These are phyloP conservation scores for Linurgus olivaceus DNA, from an alignment of 2,797 vertebrate genomes.

Conservation along the genomic window DNA sequence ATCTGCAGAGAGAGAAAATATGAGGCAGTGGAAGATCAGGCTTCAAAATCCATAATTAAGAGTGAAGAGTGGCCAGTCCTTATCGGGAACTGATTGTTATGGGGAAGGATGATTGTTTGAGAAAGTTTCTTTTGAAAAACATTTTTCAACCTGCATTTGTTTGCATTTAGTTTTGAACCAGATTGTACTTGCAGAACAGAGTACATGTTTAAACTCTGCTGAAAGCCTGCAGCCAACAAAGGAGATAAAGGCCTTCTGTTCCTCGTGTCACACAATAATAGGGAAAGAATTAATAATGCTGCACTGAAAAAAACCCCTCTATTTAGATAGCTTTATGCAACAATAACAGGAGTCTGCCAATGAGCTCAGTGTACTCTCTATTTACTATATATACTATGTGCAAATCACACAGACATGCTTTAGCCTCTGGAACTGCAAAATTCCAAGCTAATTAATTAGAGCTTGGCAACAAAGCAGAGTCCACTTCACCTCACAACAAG, in stretches of 20 bases:
- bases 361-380: neutral
- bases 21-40: neutral
- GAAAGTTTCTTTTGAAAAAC: neutral
- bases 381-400: neutral
- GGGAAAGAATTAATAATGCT: constrained; percentile 5
- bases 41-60: neutral
- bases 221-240: constrained; percentile 8
- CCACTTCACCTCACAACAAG: neutral
- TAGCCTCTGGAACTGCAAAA: constrained; percentile 1
- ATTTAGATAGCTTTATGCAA: constrained; percentile 11
- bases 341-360: neutral
- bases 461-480: neutral
- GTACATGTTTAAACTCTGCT: neutral
- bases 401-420: neutral
- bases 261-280: neutral
- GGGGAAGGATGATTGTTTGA: neutral
- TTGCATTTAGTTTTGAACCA: neutral
- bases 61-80: neutral
- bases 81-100: neutral
- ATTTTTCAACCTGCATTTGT: neutral
- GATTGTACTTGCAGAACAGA: neutral
- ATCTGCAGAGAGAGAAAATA: neutral
- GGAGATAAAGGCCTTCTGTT: constrained; percentile 29
- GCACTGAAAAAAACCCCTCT: neutral
- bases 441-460: constrained; percentile 32